Evolutionary conservation across 2,113 vertebrate genomes (phyloP), one percentile per base, ranked within the genome.

Genomic region (Delphinapterus leucas): DNA sequence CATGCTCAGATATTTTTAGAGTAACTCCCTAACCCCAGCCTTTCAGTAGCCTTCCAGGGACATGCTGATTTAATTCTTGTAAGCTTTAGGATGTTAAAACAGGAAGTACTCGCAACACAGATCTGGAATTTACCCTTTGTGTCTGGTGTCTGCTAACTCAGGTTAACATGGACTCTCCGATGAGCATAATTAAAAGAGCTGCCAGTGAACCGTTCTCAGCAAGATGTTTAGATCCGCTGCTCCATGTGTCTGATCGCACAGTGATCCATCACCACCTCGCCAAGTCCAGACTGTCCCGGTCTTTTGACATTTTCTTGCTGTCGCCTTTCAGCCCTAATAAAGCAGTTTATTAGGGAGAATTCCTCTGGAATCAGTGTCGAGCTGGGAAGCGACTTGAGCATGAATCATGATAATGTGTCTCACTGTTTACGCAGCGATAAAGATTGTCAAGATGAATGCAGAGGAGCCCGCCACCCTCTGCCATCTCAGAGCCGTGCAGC

Each of bases 391-490:
- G 80, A 86, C 33, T 89, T 96, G 63, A 61, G 84, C 70, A 60
- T 97, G 95, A 98, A 95, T 98, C 95, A 96, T 49, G 53, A 68
- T 89, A 95, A 98, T 79, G 68, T 84, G 61, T 97, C 47, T 93
- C 86, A 92, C 47, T 98, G 94, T 98, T 98, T 98, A 97, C 44
- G 12, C 44, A 98, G 97, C 73, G 60, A 80, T 96, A 88, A 93
- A 94, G 96, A 96, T 97, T 93, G 97, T 94, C 60, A 88, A 92
- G 94, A 96, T 90, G 47, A 97, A 96, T 92, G 88, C 82, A 95
- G 92, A 96, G 17, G 47, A 93, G 60, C 71, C 90, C 98, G 68
- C 97, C 70, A 90, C 77, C 67, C 81, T 76, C 90, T 88, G 93
- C 70, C 95, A 93, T 95, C 84, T 91, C 77, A 81, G 94, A 93